Evolutionary conservation across 1,140 invertebrate genomes (phyloP), one percentile per base, ranked within the genome.

Genomic region (Sminthurides bifidus): DNA sequence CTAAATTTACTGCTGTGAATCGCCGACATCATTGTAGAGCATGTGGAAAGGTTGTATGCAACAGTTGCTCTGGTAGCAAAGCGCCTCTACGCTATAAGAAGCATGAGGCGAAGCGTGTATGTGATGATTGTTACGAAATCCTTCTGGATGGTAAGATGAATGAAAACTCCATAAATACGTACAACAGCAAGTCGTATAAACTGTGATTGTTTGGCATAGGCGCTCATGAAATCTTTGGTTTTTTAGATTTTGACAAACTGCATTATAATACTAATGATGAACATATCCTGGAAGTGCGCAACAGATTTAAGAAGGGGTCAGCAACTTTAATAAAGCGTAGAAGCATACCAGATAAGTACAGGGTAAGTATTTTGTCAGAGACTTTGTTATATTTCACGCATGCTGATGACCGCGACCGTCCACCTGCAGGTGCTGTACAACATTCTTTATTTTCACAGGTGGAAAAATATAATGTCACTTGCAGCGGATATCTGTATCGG

Each of bases 31-130:
- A 85, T 67, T 87, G 84, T 65, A 41, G 83, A 63, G 79, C 81
- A 19, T 85, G 83, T 76, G 84, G 83, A 49, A 81, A 82, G 79
- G 78, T 85, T 49, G 76, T 85, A n/a, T 86, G 83, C 66, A 70
- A 76, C 5, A 75, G 75, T 63, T 86, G 83, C 68, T 85, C 82
- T 29, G 77, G 79, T 57, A 79, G 81, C 66, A 77, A 78, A 65
- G 77, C 81, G 43, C 74, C 81, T 14, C 72, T 85, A 35, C 74
- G 77, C 45, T 84, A 85, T 66, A 74, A 79, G 52, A 77, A 79
- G n/a, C 68, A 75, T 67, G 71, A 76, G 56, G 55, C 73, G n/a
- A 72, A 62, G 10, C 59, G 79, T 54, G 79, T 81, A 10, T 82
- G 80, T 71, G 74, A 79, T 60, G 70, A 75, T 54, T 82, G 80